Base-by-base conservation (phyloP, 2,797 vertebrate genomes). In the Pagetopsis macropterus region DNA sequence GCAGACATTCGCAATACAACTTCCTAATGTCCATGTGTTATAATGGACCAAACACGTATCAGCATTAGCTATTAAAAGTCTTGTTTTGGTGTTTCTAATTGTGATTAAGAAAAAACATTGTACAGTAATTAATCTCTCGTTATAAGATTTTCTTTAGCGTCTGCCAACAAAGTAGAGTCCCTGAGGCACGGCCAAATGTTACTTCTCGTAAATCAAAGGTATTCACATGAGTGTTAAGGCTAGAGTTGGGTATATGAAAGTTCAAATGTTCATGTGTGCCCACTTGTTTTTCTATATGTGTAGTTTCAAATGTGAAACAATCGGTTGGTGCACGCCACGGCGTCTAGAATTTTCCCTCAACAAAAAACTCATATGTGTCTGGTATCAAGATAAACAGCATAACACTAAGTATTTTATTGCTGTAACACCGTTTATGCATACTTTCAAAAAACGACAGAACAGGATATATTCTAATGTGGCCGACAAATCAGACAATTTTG, bases 211-310 rank as follows among this genome's bases (percentile, higher is more conserved):
- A 84, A 67, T 19, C 7, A 44, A 61, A 55, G 3, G 45, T 41
- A 62, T 76, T 75, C 16, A 6, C 48, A 75, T 12, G 43, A 63
- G 9, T 33, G 31, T 17, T 56, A 19, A 1, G 1, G 27, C 16
- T 13, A 15, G 65, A 60, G 56, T 55, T 1, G 8, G 16, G 1
- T 21, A 43, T 51, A 33, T 71, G 90, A 94, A 79, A 94, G 93
- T 94, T 94, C 88, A 94, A 89, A 90, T 75, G 90, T 90, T 94
- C 90, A 93, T 15, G 43, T 12, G 23, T 81, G 56, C 86, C 87
- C 78, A 79, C 73, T 72, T 66, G 37, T 77, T 67, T 79, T 77
- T 80, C 56, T 33, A 17, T 62, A 19, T 40, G 31, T 15, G 31
- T 15, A 40, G 52, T 82, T 85, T 81, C n/a, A 78, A 23, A 80